These are phyloP conservation scores for Thereuonema tuberculata DNA, from an alignment of 1,140 invertebrate genomes.

Conservation along the genomic window DNA sequence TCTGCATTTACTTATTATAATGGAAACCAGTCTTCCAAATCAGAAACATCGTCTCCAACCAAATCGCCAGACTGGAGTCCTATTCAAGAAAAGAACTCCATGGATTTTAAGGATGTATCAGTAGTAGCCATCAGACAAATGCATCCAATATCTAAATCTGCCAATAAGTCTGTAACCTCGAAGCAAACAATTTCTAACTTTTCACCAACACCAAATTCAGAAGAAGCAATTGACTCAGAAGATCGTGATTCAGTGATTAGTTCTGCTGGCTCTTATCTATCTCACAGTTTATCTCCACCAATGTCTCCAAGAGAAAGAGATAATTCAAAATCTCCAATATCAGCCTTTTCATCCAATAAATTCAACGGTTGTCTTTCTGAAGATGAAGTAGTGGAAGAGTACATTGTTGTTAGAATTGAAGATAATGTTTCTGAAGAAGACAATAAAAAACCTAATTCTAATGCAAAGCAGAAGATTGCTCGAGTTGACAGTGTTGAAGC, in stretches of 20 bases:
- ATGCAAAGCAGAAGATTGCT: not conserved
- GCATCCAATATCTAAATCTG: not conserved
- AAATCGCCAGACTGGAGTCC: not conserved
- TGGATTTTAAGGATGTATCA: too few species aligned
- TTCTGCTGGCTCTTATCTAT: conserved; percentile 1
- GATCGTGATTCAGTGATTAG: conserved; percentile 6
- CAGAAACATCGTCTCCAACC: not conserved
- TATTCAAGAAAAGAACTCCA: not conserved
- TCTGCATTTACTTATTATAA: not conserved
- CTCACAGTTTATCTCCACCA: not conserved
- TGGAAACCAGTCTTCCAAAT: not conserved
- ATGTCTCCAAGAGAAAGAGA: not conserved
- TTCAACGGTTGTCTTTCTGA: not conserved
- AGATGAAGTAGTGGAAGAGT: not conserved
- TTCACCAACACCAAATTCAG: not conserved
- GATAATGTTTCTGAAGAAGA: conserved; percentile 34
- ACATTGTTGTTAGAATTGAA: conserved; percentile 33
- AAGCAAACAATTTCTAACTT: not conserved
- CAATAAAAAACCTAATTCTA: conserved; percentile 16
- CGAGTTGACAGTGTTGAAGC: conserved; percentile 51
- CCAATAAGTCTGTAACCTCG: not conserved
- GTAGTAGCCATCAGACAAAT: not conserved
- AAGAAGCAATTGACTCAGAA: not conserved
- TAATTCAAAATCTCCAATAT: not conserved
- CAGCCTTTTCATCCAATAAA: conserved; percentile 21